Evolutionary conservation across 2,113 vertebrate species (phyloP).

Genomic region (Laterallus jamaicensis): DNA sequence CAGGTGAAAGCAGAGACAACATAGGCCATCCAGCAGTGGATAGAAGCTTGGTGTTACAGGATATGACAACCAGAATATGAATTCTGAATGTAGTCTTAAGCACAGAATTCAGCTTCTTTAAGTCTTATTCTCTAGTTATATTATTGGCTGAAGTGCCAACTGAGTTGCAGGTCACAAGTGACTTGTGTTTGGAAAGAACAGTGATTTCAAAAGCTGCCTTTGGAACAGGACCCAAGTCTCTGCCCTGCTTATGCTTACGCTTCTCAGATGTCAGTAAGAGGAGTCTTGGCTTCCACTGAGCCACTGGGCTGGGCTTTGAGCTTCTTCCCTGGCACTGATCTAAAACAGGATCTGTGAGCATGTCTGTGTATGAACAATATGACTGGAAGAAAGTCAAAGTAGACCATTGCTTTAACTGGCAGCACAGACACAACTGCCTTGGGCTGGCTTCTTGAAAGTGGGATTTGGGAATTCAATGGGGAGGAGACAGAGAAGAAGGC

Average conservation of each 20-base stretch:
- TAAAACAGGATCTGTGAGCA: not conserved
- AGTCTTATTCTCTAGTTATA: not conserved
- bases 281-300: not conserved
- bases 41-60: not conserved
- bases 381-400: not conserved
- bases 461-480: not conserved
- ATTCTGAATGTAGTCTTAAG: not conserved
- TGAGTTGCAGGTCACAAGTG: not conserved
- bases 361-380: not conserved
- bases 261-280: not conserved
- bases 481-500: not conserved
- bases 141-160: not conserved
- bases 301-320: not conserved
- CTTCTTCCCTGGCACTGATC: not conserved
- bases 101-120: not conserved
- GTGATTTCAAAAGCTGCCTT: not conserved
- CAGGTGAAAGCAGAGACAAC: not conserved
- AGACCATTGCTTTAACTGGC: not conserved
- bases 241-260: rapidly evolving
- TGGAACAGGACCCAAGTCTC: not conserved
- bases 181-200: not conserved
- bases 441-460: not conserved
- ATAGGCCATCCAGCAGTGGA: not conserved
- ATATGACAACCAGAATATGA: not conserved
- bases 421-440: not conserved